Percentiles rank a stretch among this genome's conserved stretches.
Evolutionary conservation across 2,113 vertebrate genomes (phyloP).

Genomic region (Pollachius pollachius): DNA sequence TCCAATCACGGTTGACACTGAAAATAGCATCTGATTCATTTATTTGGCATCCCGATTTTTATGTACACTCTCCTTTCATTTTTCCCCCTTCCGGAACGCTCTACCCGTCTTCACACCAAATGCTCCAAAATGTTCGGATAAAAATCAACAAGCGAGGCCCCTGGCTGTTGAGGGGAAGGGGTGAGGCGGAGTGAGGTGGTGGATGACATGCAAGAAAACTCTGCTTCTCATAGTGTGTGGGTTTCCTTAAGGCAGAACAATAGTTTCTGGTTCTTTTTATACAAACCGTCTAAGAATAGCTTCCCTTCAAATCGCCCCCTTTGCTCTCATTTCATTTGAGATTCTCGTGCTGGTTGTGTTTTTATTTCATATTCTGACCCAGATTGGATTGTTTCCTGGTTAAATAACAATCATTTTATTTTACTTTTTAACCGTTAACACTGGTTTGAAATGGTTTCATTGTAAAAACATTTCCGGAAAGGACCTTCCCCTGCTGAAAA

Average conservation of each 20-base stretch:
- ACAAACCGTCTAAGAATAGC: background rate
- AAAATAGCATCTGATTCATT: conserved; percentile 68
- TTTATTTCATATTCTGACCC: too few relatives aligned
- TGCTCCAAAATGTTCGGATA: conserved; percentile 66
- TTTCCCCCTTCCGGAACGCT: conserved; percentile 68
- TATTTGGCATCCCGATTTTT: conserved; percentile 37
- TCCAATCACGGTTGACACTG: conserved; percentile 34
- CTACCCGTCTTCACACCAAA: conserved; percentile 57
- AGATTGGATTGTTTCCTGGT: too few relatives aligned
- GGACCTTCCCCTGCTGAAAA: too few relatives aligned
- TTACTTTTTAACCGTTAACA: too few relatives aligned
- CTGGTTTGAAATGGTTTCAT: too few relatives aligned
- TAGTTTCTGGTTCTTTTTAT: background rate
- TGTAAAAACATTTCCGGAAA: too few relatives aligned
- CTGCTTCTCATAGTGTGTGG: background rate
- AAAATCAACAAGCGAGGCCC: conserved; percentile 55
- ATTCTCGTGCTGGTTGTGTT: too few relatives aligned
- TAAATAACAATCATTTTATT: too few relatives aligned
- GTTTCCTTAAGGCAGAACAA: conserved; percentile 23
- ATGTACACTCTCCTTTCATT: conserved; percentile 56
- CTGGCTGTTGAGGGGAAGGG: background rate
- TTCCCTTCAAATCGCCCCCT: too few relatives aligned
- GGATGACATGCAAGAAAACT: conserved; percentile 47
- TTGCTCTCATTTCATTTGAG: too few relatives aligned
- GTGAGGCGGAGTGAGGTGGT: conserved; percentile 35